Evolutionary conservation across 1,140 invertebrate genomes (phyloP), one percentile per base, ranked within the genome.

Genomic region (Cydia strobilella): DNA sequence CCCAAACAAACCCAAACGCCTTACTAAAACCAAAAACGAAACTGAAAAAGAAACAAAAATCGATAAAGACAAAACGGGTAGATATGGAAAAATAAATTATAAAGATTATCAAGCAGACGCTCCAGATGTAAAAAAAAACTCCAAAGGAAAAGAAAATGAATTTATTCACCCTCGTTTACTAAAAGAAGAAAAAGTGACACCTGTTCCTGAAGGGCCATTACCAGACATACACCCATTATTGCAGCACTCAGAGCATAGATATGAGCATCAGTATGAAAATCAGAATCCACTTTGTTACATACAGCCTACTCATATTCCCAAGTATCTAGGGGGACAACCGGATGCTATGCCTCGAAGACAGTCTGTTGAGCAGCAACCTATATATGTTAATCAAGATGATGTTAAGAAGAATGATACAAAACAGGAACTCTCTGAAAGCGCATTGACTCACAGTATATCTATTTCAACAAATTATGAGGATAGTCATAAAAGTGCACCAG

Each of bases 161-260:
- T 89, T 91, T 76, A 93, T 89, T 74, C 92, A 93, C 75, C 88
- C 90, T 15, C 84, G 91, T 6, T 76, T 92, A 77, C 80, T 93
- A 77, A 92, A 93, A 83, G 91, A 91, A 84, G 91, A 88, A 79
- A 88, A 91, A 84, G 84, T 93, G 0, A 93, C 90, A 48, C 93
- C 92, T 27, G 84, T 92, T 62, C 90, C 89, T 25, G 91, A 93
- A 86, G 91, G 89, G 23, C 90, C 93, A 18, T 84, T 94, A 72
- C 93, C 93, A 75, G 93, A 94, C 80, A 94, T 94, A 80, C 95
- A 96, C 91, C 95, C 95, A 13, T 88, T 96, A 23, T 82, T 96
- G 4, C 96, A 96, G 85, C 96, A 97, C 89, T 96, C 96, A 0
- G 95, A 96, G 81, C 95, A 96, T 81, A 94, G 96, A 78, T 96